A percentile compares a stretch with the other conserved stretches of the same genome.
Evolutionary conservation across 2,888 invertebrate species (phyloP).

Genomic region (Girardia tigrina): DNA sequence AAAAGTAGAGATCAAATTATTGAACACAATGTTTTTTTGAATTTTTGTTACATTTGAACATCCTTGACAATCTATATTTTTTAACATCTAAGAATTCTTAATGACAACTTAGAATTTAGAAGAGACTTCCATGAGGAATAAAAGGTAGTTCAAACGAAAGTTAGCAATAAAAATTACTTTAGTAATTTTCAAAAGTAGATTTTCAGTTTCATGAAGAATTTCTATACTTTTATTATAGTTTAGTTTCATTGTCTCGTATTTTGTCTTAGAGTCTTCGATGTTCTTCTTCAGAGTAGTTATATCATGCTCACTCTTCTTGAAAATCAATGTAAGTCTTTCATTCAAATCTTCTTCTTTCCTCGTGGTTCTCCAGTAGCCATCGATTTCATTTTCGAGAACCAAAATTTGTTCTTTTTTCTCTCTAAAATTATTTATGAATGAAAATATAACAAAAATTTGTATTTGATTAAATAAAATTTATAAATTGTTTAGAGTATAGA

Average conservation of each 20-base stretch:
- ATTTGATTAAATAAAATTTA: too few relatives aligned
- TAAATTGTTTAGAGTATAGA: too few relatives aligned
- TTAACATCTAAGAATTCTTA: too few relatives aligned
- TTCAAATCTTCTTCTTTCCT: slow-evolving; percentile 49
- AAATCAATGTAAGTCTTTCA: slow-evolving; percentile 48
- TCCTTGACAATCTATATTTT: too few relatives aligned
- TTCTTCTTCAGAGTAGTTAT: slow-evolving; percentile 45
- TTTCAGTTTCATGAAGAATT: slow-evolving; percentile 50
- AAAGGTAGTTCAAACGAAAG: too few relatives aligned
- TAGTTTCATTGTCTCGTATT: slow-evolving; percentile 47
- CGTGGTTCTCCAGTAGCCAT: slow-evolving; percentile 48
- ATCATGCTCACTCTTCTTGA: slow-evolving; percentile 47
- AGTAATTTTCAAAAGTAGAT: slow-evolving; percentile 44
- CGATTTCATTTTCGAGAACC: slow-evolving; percentile 48
- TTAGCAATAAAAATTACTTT: too few relatives aligned
- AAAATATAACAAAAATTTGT: too few relatives aligned
- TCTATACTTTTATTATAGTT: slow-evolving; percentile 47
- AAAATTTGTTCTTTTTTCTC: slow-evolving; percentile 46
- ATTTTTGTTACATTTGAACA: too few relatives aligned
- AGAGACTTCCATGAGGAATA: too few relatives aligned
- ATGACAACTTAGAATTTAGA: too few relatives aligned
- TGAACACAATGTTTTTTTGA: too few relatives aligned
- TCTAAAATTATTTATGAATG: slow-evolving; percentile 41
- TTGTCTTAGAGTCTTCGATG: slow-evolving; percentile 42
- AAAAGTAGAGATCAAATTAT: too few relatives aligned